Evolutionary conservation across 1,140 invertebrate species (phyloP).

Genomic region (Pomacea maculata): DNA sequence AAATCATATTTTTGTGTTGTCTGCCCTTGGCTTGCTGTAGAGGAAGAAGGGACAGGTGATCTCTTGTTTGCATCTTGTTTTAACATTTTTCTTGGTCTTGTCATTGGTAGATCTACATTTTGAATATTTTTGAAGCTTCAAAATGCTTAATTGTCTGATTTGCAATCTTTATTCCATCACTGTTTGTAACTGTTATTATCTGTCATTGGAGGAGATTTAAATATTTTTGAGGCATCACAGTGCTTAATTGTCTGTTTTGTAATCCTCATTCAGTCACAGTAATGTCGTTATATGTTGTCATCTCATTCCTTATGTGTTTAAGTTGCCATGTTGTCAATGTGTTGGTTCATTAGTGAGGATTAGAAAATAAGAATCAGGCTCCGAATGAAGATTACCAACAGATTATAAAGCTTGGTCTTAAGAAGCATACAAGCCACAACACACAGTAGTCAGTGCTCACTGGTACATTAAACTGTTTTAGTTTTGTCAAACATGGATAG

Average conservation of each 20-base stretch:
- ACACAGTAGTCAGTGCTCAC: no score
- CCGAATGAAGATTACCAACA: no score
- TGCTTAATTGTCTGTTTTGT: not conserved
- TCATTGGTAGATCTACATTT: no score
- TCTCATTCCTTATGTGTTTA: no score
- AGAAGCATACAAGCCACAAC: no score
- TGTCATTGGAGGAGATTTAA: not conserved
- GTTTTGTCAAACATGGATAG: no score
- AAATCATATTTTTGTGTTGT: no score
- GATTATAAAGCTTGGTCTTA: no score
- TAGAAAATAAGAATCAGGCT: no score
- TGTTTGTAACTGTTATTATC: not conserved
- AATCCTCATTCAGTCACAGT: not conserved
- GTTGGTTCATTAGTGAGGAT: no score
- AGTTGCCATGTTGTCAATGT: no score
- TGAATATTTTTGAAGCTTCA: not conserved
- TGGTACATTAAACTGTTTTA: no score
- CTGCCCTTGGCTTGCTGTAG: not conserved
- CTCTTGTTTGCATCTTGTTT: conserved; percentile 2
- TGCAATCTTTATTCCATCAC: not conserved
- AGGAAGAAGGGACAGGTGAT: conserved; percentile 17
- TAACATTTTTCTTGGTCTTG: not conserved
- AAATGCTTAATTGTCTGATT: conserved; percentile 1
- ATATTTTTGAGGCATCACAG: not conserved
- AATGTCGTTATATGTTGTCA: conserved; percentile 3